These are phyloP conservation scores for Euura lappo DNA, from an alignment of 1,140 invertebrate genomes.

Conservation along the genomic window DNA sequence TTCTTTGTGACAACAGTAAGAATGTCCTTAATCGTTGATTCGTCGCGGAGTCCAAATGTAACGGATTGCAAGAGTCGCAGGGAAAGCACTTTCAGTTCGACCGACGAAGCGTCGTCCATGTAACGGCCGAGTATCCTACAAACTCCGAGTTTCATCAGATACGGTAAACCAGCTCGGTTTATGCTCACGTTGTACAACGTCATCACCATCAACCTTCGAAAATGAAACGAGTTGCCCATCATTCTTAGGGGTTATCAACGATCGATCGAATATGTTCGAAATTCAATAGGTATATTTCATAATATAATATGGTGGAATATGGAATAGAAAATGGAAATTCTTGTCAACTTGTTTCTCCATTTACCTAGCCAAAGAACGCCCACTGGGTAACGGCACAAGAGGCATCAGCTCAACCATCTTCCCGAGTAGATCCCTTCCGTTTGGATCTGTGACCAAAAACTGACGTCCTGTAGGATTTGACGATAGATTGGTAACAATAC, in stretches of 20 bases:
- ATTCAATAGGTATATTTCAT: neutral
- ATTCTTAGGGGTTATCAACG: slow-evolving; percentile 12
- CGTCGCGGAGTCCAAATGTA: slow-evolving; percentile 41
- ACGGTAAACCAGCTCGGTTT: slow-evolving; percentile 42
- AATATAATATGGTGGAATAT: neutral
- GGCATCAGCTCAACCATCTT: slow-evolving; percentile 44
- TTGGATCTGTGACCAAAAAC: slow-evolving; percentile 47
- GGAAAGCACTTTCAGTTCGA: slow-evolving; percentile 40
- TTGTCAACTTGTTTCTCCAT: neutral
- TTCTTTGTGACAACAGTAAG: slow-evolving; percentile 33
- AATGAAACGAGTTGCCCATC: neutral
- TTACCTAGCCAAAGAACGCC: slow-evolving; percentile 38
- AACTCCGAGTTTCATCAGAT: slow-evolving; percentile 41
- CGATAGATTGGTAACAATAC: slow-evolving; percentile 54
- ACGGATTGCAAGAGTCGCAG: slow-evolving; percentile 50
- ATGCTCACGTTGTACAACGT: slow-evolving; percentile 55
- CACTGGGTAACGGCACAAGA: slow-evolving; percentile 37
- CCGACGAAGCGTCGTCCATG: slow-evolving; percentile 30
- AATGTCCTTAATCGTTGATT: slow-evolving; percentile 32
- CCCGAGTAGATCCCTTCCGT: slow-evolving; percentile 46
- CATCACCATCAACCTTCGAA: slow-evolving; percentile 47
- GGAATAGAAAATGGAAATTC: too few relatives aligned
- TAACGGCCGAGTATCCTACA: slow-evolving; percentile 35
- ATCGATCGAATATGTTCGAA: neutral
- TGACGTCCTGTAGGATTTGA: slow-evolving; percentile 47